A percentile compares a stretch with the other conserved stretches of the same genome.
These are phyloP conservation scores for Bombyx mori DNA, from an alignment of 1,140 invertebrate genomes.

Conservation along the genomic window DNA sequence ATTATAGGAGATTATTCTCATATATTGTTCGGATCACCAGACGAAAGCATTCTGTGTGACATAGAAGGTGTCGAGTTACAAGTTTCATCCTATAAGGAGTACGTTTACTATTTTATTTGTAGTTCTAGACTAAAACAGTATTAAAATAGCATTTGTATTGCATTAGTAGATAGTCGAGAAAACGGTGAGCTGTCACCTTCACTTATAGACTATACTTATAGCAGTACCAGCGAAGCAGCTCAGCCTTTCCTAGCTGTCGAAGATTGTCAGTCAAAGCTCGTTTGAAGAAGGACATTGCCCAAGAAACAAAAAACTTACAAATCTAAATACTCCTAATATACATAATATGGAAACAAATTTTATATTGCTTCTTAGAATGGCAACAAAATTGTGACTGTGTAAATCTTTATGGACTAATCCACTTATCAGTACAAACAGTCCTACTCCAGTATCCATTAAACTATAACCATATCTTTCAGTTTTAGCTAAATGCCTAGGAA, in stretches of 20 bases:
- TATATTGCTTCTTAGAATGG: slow-evolving; percentile 38
- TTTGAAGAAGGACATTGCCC: too few species aligned
- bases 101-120: too few species aligned
- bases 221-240: too few species aligned
- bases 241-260: too few species aligned
- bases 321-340: slow-evolving; percentile 80
- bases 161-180: too few species aligned
- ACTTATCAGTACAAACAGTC: slow-evolving; percentile 89
- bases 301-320: too few species aligned
- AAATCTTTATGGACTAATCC: slow-evolving; percentile 78
- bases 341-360: slow-evolving; percentile 72
- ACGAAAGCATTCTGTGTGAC: neutral
- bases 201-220: too few species aligned
- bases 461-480: slow-evolving; percentile 89
- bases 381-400: slow-evolving; percentile 28
- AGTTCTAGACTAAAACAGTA: too few species aligned
- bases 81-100: neutral
- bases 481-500: slow-evolving; percentile 89
- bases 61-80: neutral
- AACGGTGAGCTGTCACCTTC: too few species aligned
- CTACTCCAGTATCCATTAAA: slow-evolving; percentile 96
- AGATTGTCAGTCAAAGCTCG: too few species aligned
- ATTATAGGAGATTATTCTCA: slow-evolving; percentile 5
- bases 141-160: too few species aligned
- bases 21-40: neutral